phyloP scores from a whole-genome alignment of 2,888 invertebrate genomes.

The Ormyrus thymus region DNA sequence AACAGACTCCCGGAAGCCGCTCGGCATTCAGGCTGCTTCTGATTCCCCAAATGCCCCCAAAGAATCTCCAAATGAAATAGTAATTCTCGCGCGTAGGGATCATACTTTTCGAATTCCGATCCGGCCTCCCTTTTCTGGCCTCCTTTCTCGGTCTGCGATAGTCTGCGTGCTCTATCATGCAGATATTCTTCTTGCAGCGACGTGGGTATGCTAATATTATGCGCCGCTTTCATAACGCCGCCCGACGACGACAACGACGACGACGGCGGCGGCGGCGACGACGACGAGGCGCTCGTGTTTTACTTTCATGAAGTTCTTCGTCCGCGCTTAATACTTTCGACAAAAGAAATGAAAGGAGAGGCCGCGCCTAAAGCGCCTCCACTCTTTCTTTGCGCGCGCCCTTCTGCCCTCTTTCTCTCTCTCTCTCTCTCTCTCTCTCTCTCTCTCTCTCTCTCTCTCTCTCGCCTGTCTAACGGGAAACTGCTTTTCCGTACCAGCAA shows the following conservation, averaged over 20 bases:
- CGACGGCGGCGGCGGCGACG: constrained; percentile 8
- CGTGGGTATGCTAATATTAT: constrained; percentile 65
- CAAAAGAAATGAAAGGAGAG: constrained; percentile 54
- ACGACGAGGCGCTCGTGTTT: constrained; percentile 57
- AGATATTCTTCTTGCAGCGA: constrained; percentile 61
- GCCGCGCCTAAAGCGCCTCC: background rate
- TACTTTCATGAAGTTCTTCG: constrained; percentile 66
- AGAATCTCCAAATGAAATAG: constrained; percentile 39
- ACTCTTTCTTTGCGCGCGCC: background rate
- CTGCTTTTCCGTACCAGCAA: constrained; percentile 56
- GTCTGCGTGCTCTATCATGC: constrained; percentile 64
- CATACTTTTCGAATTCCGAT: constrained; percentile 31
- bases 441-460: background rate
- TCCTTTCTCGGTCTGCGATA: constrained; percentile 13
- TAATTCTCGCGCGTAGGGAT: constrained; percentile 21
- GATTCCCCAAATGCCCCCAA: constrained; percentile 16
- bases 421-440: background rate
- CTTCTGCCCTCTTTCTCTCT: background rate
- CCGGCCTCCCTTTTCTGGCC: background rate
- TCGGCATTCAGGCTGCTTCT: constrained; percentile 19
- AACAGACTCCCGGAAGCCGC: too few species aligned
- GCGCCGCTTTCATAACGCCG: constrained; percentile 63
- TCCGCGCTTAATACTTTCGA: constrained; percentile 61
- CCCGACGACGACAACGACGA: constrained; percentile 30
- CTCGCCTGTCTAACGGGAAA: constrained; percentile 23